Base-by-base conservation (phyloP, 2,888 invertebrate genomes). In the Myopa testacea region DNA sequence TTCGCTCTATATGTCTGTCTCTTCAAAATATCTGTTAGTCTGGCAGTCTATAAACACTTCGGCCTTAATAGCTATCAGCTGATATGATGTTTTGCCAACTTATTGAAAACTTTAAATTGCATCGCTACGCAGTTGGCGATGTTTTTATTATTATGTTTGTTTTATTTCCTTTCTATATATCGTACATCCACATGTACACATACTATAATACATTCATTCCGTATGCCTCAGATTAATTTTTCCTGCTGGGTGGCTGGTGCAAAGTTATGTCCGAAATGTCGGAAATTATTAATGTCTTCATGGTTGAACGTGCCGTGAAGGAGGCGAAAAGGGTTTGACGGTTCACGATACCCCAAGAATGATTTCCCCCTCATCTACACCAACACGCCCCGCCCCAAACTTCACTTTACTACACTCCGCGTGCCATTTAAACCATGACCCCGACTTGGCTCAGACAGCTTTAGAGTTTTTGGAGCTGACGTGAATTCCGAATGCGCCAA, bases 261-360 rank as follows among this genome's bases (percentile, higher is more conserved):
- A 70, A 70, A 71, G 70, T 79, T 70, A 60, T 77, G 65, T 74
- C 74, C 68, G 68, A 65, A 67, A 62, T 72, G 77, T 67, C 72
- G 60, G 75, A 77, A 75, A 73, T 76, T 76, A 76, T 78, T 73
- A 76, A 76, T 79, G 76, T 74, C 70, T 75, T 79, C 55, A 75
- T 65, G 19, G 70, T 58, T 73, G 72, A 72, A 69, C 63, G 50
- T 71, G 75, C 58, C 10, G 62, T 34, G 63, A 45, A 8, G 16
- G n/a, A 6, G 16, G n/a, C n/a, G n/a, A 12, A 69, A 69, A 55
- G 38, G 19, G 50, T 45, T 45, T 45, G 50, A 34, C 69, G n/a
- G 4, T 34, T 34, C 63, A n/a, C 34, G 63, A 63, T 63, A 65
- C 6, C 45, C 45, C 45, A 45, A 10, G 7, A 45, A 45, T 45